Conservation (phyloP, 2,888 invertebrate genomes). For the Trichopria drosophilae region DNA sequence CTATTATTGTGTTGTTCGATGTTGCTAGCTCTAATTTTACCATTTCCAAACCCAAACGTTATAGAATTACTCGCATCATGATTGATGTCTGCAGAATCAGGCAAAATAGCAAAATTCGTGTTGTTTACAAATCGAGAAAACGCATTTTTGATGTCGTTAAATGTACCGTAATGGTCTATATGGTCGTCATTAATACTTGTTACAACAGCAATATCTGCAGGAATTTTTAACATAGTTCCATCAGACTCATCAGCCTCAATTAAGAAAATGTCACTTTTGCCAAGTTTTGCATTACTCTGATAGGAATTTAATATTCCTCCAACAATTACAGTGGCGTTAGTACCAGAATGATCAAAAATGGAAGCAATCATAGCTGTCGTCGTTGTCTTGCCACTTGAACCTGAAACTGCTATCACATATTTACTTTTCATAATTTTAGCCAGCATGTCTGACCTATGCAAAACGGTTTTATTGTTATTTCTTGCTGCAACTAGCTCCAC, state of each 20-base stretch:
- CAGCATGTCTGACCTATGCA: constrained; percentile 16
- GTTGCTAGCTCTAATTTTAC: constrained; percentile 12
- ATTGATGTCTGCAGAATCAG: constrained; percentile 16
- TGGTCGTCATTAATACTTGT: constrained; percentile 14
- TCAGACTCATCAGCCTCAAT: constrained; percentile 19
- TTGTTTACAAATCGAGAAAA: constrained; percentile 12
- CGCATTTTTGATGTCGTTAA: constrained; percentile 10
- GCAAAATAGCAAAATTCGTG: constrained; percentile 14
- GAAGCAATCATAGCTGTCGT: constrained; percentile 17
- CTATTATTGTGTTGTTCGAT: constrained; percentile 17
- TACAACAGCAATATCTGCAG: constrained; percentile 14
- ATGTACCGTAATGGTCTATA: constrained; percentile 12
- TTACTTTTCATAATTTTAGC: constrained; percentile 15
- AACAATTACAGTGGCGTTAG: constrained; percentile 11
- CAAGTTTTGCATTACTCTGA: constrained; percentile 10
- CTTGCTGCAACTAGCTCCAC: constrained; percentile 14
- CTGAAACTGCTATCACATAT: constrained; percentile 16
- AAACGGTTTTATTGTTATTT: constrained; percentile 17
- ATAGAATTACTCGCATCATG: constrained; percentile 18
- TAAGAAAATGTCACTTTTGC: constrained; percentile 12
- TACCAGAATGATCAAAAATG: constrained; percentile 14
- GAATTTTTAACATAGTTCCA: constrained; percentile 17
- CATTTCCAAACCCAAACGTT: constrained; percentile 16
- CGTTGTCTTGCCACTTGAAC: constrained; percentile 17
- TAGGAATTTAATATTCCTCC: constrained; percentile 18